phyloP scores from a whole-genome alignment of 30 jellyfish, hydroid and myxozoan species.

The Nemopilema nomurai region DNA sequence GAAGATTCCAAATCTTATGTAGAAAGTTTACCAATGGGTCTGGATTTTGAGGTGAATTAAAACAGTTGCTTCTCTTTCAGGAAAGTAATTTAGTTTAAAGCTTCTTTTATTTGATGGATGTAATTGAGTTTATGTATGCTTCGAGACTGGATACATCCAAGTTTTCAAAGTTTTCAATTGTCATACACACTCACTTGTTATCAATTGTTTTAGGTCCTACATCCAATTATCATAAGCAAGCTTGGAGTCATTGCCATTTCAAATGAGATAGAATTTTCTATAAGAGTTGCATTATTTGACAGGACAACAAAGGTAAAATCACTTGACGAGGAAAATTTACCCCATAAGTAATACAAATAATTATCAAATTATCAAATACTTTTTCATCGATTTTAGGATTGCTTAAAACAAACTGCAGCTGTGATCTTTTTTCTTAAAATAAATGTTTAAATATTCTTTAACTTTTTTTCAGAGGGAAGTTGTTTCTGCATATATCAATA shows the following conservation, averaged over 20 bases:
- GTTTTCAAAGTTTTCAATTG: neutral
- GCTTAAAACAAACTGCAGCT: too few species aligned
- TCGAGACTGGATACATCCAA: too few species aligned
- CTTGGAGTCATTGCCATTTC: neutral
- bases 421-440: neutral
- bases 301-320: neutral
- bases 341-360: too few species aligned
- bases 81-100: too few species aligned
- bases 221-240: neutral
- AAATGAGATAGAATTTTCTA: neutral
- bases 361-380: too few species aligned
- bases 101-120: too few species aligned
- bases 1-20: neutral
- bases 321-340: too few species aligned
- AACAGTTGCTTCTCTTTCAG: too few species aligned
- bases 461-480: neutral
- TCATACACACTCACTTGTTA: neutral
- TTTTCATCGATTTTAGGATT: too few species aligned
- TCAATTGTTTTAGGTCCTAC: neutral
- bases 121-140: too few species aligned
- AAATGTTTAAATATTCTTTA: neutral
- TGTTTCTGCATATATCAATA: neutral
- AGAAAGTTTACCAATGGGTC: slow-evolving; percentile 6
- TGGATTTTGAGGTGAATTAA: slow-evolving; percentile 45
- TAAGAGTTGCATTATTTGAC: neutral